Percentiles rank a stretch among this genome's conserved stretches.
Evolutionary conservation across 2,113 vertebrate genomes (phyloP).

Genomic region (Pelecanoides urinatrix): DNA sequence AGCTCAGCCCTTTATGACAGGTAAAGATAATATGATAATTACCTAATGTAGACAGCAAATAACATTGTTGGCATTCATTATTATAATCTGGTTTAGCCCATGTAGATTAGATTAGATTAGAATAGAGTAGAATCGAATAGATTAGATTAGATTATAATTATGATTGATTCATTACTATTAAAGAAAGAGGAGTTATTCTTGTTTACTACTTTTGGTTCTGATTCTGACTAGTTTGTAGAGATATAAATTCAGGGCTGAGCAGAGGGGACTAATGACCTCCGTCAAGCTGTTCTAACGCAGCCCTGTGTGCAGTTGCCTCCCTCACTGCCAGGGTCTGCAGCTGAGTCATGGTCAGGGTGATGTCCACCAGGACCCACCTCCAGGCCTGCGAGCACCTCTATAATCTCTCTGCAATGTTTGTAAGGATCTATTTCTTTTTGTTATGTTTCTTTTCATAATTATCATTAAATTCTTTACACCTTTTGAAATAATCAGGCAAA

Average conservation of each 20-base stretch:
- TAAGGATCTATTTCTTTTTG: background rate
- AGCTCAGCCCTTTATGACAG: background rate
- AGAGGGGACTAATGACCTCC: background rate
- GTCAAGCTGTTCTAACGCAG: background rate
- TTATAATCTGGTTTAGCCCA: background rate
- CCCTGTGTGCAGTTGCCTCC: background rate
- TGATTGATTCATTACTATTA: background rate
- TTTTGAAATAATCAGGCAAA: background rate
- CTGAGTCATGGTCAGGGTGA: background rate
- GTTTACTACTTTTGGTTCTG: background rate
- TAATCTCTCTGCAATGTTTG: background rate
- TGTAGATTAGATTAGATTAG: background rate
- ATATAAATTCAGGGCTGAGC: background rate
- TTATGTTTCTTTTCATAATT: background rate
- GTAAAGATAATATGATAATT: background rate
- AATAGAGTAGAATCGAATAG: background rate
- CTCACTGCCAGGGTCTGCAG: background rate
- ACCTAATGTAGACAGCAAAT: background rate
- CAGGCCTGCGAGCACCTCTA: background rate
- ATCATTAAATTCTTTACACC: background rate
- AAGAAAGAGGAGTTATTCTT: background rate
- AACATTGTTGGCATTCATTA: background rate
- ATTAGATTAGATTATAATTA: background rate
- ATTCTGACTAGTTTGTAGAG: background rate
- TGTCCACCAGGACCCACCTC: background rate